Conservation (phyloP, 1,140 invertebrate species). For the Potamilus streckersoni region DNA sequence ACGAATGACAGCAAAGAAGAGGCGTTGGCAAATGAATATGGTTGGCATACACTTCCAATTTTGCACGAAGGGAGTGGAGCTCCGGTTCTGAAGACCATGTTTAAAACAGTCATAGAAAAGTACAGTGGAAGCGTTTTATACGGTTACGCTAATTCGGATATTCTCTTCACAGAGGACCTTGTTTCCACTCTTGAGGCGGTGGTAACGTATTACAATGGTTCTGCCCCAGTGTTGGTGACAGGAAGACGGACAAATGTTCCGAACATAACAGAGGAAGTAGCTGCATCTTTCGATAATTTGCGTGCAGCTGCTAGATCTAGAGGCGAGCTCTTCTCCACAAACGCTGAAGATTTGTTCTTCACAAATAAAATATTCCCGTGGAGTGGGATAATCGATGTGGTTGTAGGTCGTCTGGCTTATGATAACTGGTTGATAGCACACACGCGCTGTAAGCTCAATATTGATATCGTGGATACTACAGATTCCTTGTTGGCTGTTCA, state of each 20-base stretch:
- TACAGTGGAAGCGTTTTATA: constrained; percentile 9
- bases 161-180: constrained; percentile 28
- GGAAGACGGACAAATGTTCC: constrained; percentile 25
- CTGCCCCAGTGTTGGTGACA: constrained; percentile 18
- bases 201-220: constrained; percentile 1
- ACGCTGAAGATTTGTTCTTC: constrained; percentile 42
- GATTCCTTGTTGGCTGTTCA: constrained; percentile 34
- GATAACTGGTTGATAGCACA: constrained; percentile 42
- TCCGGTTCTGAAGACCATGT: constrained; percentile 35
- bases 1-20: constrained; percentile 20
- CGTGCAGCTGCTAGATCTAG: constrained; percentile 14
- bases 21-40: constrained; percentile 8
- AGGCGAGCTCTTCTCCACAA: constrained; percentile 23
- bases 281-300: constrained; percentile 4
- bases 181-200: constrained; percentile 19
- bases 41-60: constrained; percentile 19
- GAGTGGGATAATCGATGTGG: constrained; percentile 34
- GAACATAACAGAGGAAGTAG: constrained; percentile 22
- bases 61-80: constrained; percentile 20
- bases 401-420: constrained; percentile 36
- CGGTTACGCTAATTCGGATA: constrained; percentile 35
- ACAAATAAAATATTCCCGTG: constrained; percentile 35
- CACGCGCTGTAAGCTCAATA: constrained; percentile 22
- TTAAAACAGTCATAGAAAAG: constrained; percentile 12
- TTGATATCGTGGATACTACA: constrained; percentile 31